Base-by-base conservation (phyloP, 2,888 invertebrate species). In the Hypsopygia costalis region DNA sequence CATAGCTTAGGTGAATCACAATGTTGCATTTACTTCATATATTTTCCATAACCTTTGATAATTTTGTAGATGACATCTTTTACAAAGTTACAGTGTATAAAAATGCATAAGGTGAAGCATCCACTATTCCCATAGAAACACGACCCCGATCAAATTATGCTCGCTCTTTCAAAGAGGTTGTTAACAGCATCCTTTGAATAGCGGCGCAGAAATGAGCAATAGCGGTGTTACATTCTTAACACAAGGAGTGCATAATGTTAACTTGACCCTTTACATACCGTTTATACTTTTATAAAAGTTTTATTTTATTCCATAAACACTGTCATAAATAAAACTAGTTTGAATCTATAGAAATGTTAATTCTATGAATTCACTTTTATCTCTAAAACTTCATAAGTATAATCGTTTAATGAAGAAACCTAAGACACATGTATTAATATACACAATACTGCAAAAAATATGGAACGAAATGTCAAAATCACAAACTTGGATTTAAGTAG, bases 151-250 rank as follows among this genome's bases (percentile, higher is more conserved):
- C 77, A 82, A 85, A 87, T 87, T 86, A 87, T 88, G 62, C 80
- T 77, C 77, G 85, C 77, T 82, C 81, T 83, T 86, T 88, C 62
- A 85, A 72, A 79, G 72, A 74, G 72, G 81, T 85, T 88, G 88
- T 88, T 88, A 88, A 88, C 88, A 86, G 85, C 83, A 81, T 83
- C 83, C 80, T 66, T 78, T 86, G 73, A 85, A 86, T 80, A 59
- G 78, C 62, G 76, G 62, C 79, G 76, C 73, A 76, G 71, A 87
- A 88, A 80, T 85, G 88, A 87, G 83, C 88, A 88, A 83, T 74
- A 73, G 74, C 74, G 72, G 78, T 74, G 79, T 74, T 82, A 77
- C 74, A 79, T 81, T 78, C 67, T 69, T 55, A 66, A 74, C 67
- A 66, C 63, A 73, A 67, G 68, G 63, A 78, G 73, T 78, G 81